Evolutionary conservation across 1,140 invertebrate species (phyloP).

Genomic region (Hyles euphorbiae): DNA sequence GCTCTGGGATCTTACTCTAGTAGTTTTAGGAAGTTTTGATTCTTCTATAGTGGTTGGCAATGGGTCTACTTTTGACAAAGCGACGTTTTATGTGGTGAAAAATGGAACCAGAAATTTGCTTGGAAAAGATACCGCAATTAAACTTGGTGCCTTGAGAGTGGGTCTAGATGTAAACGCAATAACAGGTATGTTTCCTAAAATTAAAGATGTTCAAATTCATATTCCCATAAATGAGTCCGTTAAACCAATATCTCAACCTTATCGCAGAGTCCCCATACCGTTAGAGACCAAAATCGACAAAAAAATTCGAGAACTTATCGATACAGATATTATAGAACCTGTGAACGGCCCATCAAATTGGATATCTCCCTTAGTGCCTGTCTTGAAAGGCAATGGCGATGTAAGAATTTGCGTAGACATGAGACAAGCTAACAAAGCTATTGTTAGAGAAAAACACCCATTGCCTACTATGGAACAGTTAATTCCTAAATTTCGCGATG

Average conservation of each 20-base stretch:
- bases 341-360: constrained; percentile 40
- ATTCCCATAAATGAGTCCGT: constrained; percentile 33
- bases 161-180: constrained; percentile 26
- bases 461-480: constrained; percentile 45
- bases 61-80: not conserved
- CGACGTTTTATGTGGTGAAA: constrained; percentile 26
- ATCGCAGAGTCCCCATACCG: constrained; percentile 37
- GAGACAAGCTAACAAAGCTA: constrained; percentile 45
- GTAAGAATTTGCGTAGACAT: constrained; percentile 57
- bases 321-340: constrained; percentile 41
- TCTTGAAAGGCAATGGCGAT: constrained; percentile 39
- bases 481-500: constrained; percentile 32
- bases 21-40: constrained; percentile 24
- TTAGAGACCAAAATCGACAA: constrained; percentile 27
- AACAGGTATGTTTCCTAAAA: constrained; percentile 31
- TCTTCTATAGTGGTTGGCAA: constrained; percentile 4
- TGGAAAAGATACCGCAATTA: constrained; percentile 17
- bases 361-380: constrained; percentile 51
- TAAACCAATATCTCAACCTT: constrained; percentile 38
- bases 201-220: constrained; percentile 37
- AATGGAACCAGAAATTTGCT: constrained; percentile 27
- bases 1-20: too few species aligned
- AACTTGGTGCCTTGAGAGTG: constrained; percentile 32
- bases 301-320: constrained; percentile 28
- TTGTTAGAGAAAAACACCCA: constrained; percentile 46